Conservation (phyloP, 2,113 vertebrate species). For the Chionis minor region DNA sequence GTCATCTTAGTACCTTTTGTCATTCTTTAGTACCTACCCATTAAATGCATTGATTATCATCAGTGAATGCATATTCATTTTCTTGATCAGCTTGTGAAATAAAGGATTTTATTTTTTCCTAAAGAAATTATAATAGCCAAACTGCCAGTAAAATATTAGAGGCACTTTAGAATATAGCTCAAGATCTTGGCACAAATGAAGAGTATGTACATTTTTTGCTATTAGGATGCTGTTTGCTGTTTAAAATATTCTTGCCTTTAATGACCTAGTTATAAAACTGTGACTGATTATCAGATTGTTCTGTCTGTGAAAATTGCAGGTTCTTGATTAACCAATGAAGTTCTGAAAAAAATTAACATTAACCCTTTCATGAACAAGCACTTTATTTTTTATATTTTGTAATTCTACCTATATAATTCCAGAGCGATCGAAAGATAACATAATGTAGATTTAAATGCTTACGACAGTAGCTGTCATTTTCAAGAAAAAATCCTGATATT, state of each 20-base stretch:
- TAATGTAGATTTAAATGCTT: neutral
- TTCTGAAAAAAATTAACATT: neutral
- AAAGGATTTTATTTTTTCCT: slow-evolving; percentile 14
- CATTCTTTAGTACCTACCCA: neutral
- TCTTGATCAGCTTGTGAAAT: neutral
- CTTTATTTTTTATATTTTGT: neutral
- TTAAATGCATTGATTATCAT: slow-evolving; percentile 2
- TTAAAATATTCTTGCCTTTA: neutral
- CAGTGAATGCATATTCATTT: neutral
- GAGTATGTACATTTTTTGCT: neutral
- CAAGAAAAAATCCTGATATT: neutral
- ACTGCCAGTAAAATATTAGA: neutral
- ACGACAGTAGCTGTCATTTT: neutral
- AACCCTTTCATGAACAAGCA: neutral
- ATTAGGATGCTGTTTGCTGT: neutral
- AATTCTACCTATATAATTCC: neutral
- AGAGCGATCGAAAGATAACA: neutral
- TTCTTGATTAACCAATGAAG: slow-evolving; percentile 17
- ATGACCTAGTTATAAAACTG: slow-evolving; percentile 4
- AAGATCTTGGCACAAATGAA: neutral
- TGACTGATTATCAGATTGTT: neutral
- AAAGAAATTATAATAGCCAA: neutral
- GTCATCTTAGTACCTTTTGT: neutral
- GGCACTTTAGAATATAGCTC: neutral
- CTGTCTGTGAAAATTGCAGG: neutral